Conservation (phyloP, 92 coral and sea anemone species). For the Palythoa grandis region DNA sequence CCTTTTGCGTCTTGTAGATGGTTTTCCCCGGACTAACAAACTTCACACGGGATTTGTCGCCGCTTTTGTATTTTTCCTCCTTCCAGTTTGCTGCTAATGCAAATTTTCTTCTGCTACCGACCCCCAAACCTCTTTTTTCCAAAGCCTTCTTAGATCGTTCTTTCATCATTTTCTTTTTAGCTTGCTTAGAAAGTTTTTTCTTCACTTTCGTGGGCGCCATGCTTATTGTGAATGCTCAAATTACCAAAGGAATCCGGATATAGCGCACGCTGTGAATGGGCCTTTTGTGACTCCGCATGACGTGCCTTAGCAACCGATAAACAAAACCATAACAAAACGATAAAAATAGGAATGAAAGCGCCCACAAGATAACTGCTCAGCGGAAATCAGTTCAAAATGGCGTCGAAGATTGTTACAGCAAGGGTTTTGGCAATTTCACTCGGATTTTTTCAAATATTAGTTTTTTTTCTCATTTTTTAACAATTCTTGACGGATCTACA, state of each 20-base stretch:
- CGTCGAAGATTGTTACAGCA: neutral
- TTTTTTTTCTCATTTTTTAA: neutral
- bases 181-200: neutral
- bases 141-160: slow-evolving; percentile 29
- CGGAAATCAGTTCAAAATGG: neutral
- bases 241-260: neutral
- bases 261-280: slow-evolving; percentile 5
- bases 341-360: neutral
- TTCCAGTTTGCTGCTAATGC: slow-evolving; percentile 27
- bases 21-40: slow-evolving; percentile 44
- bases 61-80: slow-evolving; percentile 36
- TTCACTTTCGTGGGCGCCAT: neutral
- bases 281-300: slow-evolving; percentile 1
- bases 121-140: slow-evolving; percentile 44
- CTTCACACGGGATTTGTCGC: slow-evolving; percentile 30
- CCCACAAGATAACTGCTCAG: neutral
- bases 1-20: slow-evolving; percentile 36
- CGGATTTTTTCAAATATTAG: neutral
- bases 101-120: slow-evolving; percentile 10
- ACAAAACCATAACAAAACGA: neutral
- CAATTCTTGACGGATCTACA: neutral
- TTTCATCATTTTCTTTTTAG: slow-evolving; percentile 26
- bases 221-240: neutral
- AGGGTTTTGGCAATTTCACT: neutral
- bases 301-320: slow-evolving; percentile 2